A percentile compares a stretch with the other conserved stretches of the same genome.
Evolutionary conservation across 2,797 vertebrate species (phyloP).

Genomic region (Lateolabrax maculatus): DNA sequence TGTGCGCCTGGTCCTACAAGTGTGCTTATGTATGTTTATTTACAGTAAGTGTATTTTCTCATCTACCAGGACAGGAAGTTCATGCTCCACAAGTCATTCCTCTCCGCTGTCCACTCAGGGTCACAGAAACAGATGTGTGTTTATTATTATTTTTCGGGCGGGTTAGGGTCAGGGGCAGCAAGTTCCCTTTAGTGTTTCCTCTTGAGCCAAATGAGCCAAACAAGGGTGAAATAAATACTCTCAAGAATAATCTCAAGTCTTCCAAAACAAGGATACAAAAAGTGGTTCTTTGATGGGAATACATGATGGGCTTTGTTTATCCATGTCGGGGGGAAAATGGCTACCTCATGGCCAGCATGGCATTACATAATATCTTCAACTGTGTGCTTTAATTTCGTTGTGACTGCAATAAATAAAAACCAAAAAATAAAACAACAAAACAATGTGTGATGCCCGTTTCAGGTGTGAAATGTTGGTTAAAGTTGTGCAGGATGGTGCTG

Average conservation of each 20-base stretch:
- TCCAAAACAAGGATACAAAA: too few species aligned
- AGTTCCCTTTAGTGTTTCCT: constrained; percentile 51
- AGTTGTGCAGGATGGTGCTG: neutral
- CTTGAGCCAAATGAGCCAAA: constrained; percentile 31
- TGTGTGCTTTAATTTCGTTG: neutral
- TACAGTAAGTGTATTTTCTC: constrained; percentile 53
- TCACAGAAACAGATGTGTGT: constrained; percentile 66
- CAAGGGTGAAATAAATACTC: constrained; percentile 14
- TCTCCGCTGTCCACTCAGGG: constrained; percentile 53
- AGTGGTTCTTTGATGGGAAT: constrained; percentile 2
- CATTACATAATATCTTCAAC: neutral
- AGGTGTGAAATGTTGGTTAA: too few species aligned
- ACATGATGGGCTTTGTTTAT: neutral
- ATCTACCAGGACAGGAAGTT: constrained; percentile 73
- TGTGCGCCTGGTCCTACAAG: neutral
- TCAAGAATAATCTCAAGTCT: neutral
- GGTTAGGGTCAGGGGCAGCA: constrained; percentile 31
- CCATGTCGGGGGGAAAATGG: neutral
- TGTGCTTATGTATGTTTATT: constrained; percentile 32
- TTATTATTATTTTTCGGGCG: constrained; percentile 53
- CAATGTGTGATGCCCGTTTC: neutral
- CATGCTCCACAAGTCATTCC: constrained; percentile 53
- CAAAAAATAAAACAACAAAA: too few species aligned
- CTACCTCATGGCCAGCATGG: neutral
- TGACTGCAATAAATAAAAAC: too few species aligned